Evolutionary conservation across 2,888 invertebrate species (phyloP).

Genomic region (Lasioglossum figueresi): DNA sequence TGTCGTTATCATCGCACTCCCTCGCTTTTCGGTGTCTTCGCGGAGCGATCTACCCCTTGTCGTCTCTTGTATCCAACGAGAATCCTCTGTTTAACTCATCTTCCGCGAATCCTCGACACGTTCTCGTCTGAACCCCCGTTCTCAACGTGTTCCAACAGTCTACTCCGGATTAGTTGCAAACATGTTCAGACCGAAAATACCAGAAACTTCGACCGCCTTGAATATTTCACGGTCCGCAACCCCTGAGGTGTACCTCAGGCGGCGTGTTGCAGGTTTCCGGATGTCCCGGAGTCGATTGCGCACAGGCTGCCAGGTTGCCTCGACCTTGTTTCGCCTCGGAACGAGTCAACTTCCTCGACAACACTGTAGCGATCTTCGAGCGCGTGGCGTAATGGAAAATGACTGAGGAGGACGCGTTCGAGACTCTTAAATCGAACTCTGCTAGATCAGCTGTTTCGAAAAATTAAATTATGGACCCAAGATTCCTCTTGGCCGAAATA

Average conservation of each 20-base stretch:
- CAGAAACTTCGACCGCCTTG: conserved; percentile 77
- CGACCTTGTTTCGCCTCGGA: neutral
- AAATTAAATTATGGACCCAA: neutral
- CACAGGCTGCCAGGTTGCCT: neutral
- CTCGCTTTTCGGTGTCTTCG: conserved; percentile 12
- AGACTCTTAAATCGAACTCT: neutral
- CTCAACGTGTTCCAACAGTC: neutral
- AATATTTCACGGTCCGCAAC: conserved; percentile 74
- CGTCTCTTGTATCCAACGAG: neutral
- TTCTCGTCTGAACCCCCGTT: neutral
- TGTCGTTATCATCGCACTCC: conserved; percentile 73
- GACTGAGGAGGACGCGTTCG: too few relatives aligned
- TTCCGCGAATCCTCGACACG: conserved; percentile 18
- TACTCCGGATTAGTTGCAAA: conserved; percentile 77
- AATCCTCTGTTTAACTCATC: neutral
- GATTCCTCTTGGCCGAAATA: neutral
- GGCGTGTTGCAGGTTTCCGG: neutral
- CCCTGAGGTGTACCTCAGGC: conserved; percentile 43
- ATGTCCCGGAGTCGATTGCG: neutral
- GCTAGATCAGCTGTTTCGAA: neutral
- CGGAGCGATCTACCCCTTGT: neutral
- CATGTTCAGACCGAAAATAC: conserved; percentile 65
- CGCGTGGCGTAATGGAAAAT: neutral
- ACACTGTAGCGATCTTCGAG: neutral
- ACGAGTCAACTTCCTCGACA: neutral